Evolutionary conservation across 37 sponge, comb jelly and placozoan species (phyloP).

Genomic region (Chondrilla cf. caribensis): DNA sequence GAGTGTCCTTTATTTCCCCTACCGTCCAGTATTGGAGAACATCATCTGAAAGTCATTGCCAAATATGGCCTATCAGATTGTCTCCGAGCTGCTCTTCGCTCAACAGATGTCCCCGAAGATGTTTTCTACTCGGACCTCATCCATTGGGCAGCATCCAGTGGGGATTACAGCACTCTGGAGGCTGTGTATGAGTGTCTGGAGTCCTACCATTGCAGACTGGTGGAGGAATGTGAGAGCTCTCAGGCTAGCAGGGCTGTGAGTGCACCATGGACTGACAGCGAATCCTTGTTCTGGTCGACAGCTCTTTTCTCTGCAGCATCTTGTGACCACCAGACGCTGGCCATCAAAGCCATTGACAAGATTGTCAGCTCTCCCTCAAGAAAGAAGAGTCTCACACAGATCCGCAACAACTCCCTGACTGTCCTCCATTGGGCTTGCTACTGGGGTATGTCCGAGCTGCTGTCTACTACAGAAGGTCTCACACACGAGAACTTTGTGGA

Average conservation of each 20-base stretch:
- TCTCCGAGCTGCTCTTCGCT: not conserved
- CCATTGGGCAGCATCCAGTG: not conserved
- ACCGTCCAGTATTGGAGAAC: not conserved
- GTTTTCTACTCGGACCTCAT: not conserved
- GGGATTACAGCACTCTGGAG: not conserved
- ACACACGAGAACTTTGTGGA: not conserved
- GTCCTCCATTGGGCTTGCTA: constrained; percentile 55
- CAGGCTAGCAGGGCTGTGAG: not conserved
- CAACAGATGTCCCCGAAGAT: not conserved
- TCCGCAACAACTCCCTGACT: not conserved
- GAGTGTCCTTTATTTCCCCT: not conserved
- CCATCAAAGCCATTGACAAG: not conserved
- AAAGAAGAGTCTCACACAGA: not conserved
- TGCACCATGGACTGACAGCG: constrained; percentile 22
- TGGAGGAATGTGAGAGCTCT: not conserved
- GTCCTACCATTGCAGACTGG: not conserved
- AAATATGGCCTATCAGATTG: not conserved
- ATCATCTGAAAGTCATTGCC: not conserved
- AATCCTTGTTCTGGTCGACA: constrained; percentile 9
- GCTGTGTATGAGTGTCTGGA: not conserved
- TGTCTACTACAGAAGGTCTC: not conserved
- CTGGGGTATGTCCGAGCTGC: constrained; percentile 59
- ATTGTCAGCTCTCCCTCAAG: constrained; percentile 1
- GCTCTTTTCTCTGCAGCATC: constrained; percentile 1
- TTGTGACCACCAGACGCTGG: not conserved